Evolutionary conservation across 2,888 invertebrate genomes (phyloP).

Genomic region (Macroteleia sp.): DNA sequence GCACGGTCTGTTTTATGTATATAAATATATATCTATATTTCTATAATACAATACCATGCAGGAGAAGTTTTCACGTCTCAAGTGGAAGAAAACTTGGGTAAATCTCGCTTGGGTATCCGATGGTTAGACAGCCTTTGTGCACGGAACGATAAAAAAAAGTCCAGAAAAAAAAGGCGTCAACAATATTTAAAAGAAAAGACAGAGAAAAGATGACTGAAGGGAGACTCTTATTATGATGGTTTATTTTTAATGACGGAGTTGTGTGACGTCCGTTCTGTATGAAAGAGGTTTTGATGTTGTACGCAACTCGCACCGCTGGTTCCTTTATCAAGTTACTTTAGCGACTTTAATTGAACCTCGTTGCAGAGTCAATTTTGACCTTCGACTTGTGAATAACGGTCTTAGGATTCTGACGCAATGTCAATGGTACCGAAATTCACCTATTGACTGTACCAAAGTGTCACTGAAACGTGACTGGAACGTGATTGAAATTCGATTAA

Average conservation of each 20-base stretch:
- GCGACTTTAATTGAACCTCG: slow-evolving; percentile 7
- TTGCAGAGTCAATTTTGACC: slow-evolving; percentile 7
- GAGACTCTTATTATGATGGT: slow-evolving; percentile 33
- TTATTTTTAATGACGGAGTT: slow-evolving; percentile 23
- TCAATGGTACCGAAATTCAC: slow-evolving; percentile 9
- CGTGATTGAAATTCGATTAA: slow-evolving; percentile 38
- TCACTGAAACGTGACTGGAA: slow-evolving; percentile 34
- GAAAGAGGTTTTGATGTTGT: slow-evolving; percentile 9
- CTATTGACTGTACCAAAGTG: slow-evolving; percentile 13
- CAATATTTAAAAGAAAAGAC: slow-evolving; percentile 22
- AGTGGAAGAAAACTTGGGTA: slow-evolving; percentile 48
- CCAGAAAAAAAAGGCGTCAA: slow-evolving; percentile 8
- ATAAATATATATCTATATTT: slow-evolving; percentile 21
- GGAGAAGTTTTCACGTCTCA: slow-evolving; percentile 39
- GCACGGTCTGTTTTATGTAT: slow-evolving; percentile 12
- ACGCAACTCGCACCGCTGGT: slow-evolving; percentile 38
- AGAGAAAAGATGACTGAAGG: slow-evolving; percentile 29
- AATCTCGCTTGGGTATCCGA: slow-evolving; percentile 47
- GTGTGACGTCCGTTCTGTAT: slow-evolving; percentile 6
- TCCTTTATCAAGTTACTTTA: slow-evolving; percentile 26
- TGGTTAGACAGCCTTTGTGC: slow-evolving; percentile 48
- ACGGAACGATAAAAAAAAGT: slow-evolving; percentile 37
- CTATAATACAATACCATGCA: slow-evolving; percentile 46
- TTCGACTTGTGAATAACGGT: not conserved
- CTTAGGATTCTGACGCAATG: not conserved